phyloP scores from a whole-genome alignment of 2,113 vertebrate species.

The Ranitomeya variabilis region DNA sequence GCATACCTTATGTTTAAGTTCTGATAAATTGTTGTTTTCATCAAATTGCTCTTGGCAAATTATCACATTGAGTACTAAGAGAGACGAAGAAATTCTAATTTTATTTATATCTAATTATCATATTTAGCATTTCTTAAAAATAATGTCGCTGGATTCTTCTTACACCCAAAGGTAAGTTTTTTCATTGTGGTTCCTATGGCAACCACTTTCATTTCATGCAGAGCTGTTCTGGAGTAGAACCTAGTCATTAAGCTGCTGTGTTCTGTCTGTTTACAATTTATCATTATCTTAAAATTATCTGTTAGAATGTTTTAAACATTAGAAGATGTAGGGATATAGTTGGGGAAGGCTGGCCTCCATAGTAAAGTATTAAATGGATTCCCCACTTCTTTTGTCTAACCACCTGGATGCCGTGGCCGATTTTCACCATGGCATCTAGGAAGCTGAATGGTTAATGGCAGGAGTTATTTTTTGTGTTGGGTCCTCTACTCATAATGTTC shows the following conservation, averaged over 20 bases:
- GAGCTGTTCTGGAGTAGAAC: not conserved
- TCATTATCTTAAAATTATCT: not conserved
- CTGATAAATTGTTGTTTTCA: slow-evolving; percentile 28
- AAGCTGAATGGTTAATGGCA: too few relatives aligned
- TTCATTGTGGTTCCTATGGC: not conserved
- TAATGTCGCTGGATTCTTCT: not conserved
- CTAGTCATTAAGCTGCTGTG: not conserved
- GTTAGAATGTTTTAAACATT: not conserved
- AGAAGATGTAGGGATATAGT: not conserved
- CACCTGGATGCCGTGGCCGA: too few relatives aligned
- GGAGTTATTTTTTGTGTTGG: too few relatives aligned
- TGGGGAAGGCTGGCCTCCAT: too few relatives aligned
- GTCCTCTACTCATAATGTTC: too few relatives aligned
- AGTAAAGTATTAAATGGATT: not conserved
- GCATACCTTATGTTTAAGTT: not conserved
- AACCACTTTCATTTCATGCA: not conserved
- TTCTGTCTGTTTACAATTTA: not conserved
- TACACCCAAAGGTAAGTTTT: slow-evolving; percentile 5
- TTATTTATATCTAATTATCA: slow-evolving; percentile 13
- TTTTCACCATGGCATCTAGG: too few relatives aligned
- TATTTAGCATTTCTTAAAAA: not conserved
- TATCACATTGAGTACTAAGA: not conserved
- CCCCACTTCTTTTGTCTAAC: too few relatives aligned
- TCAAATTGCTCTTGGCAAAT: slow-evolving; percentile 1
- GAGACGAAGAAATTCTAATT: not conserved